These are phyloP conservation scores for Sphaeramia orbicularis DNA, from an alignment of 2,797 vertebrate species.

Conservation along the genomic window DNA sequence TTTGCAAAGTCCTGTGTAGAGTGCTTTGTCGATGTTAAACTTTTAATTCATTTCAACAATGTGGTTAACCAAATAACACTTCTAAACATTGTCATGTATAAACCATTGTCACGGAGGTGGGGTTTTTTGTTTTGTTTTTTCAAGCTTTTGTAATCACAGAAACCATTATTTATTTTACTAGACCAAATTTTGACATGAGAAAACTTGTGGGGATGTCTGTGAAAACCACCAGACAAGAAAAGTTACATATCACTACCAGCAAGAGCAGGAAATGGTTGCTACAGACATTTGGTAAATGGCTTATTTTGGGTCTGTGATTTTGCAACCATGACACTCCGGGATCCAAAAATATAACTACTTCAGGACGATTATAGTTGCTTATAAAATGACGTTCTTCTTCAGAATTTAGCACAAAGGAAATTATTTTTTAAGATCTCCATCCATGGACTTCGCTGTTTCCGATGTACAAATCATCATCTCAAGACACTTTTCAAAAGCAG, in stretches of 20 bases:
- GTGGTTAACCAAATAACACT: no score
- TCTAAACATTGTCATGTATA: no score
- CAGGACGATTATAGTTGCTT: not conserved
- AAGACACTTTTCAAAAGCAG: slow-evolving; percentile 48
- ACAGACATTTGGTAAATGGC: not conserved
- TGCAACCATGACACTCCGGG: not conserved
- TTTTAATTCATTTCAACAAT: no score
- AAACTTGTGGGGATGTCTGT: slow-evolving; percentile 4
- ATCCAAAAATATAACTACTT: not conserved
- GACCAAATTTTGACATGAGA: not conserved
- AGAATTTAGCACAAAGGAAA: slow-evolving; percentile 24
- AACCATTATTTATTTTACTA: not conserved
- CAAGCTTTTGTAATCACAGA: not conserved
- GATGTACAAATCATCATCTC: slow-evolving; percentile 20
- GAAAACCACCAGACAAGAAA: not conserved
- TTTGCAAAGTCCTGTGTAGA: not conserved
- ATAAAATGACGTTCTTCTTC: not conserved
- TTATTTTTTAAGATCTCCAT: slow-evolving; percentile 47
- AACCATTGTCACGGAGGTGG: no score
- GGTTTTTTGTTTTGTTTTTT: no score
- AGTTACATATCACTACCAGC: not conserved
- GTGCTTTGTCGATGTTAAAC: no score
- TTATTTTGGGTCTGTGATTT: not conserved
- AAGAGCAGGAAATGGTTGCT: not conserved
- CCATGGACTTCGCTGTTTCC: slow-evolving; percentile 29